Evolutionary conservation across 2,888 invertebrate genomes (phyloP).

Genomic region (Herminia tarsipennalis): DNA sequence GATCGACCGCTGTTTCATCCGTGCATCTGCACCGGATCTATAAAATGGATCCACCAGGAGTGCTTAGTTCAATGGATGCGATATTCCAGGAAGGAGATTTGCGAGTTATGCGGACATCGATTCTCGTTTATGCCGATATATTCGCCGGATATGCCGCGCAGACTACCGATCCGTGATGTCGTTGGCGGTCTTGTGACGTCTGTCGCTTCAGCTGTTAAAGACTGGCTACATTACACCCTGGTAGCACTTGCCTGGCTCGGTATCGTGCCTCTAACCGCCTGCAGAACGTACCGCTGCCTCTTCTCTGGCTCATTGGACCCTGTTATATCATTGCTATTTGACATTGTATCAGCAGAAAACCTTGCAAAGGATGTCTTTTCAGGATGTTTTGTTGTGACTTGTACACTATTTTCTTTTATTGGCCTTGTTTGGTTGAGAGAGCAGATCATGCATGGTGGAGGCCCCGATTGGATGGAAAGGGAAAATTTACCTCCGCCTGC

Average conservation of each 20-base stretch:
- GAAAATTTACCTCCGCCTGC: conserved; percentile 85
- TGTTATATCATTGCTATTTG: conserved; percentile 94
- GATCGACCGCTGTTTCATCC: conserved; percentile 99
- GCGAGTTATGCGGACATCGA: conserved; percentile 98
- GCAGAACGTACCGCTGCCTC: conserved; percentile 96
- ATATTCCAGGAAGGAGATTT: conserved; percentile 99
- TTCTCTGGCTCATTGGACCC: conserved; percentile 96
- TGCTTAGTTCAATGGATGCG: conserved; percentile 99
- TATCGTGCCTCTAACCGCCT: conserved; percentile 97
- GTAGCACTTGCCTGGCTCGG: conserved; percentile 99
- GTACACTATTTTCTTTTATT: conserved; percentile 98
- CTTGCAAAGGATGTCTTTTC: conserved; percentile 97
- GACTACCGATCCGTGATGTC: conserved; percentile 96
- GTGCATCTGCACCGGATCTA: conserved; percentile 99
- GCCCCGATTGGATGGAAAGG: conserved; percentile 97
- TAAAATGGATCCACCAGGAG: conserved; percentile 99
- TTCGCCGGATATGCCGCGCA: conserved; percentile 99
- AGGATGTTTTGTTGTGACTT: conserved; percentile 98
- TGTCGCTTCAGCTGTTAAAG: conserved; percentile 96
- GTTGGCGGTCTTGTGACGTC: conserved; percentile 95
- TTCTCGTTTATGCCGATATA: conserved; percentile 99
- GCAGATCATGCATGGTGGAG: conserved; percentile 98
- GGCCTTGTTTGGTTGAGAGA: conserved; percentile 98
- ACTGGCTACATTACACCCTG: conserved; percentile 98
- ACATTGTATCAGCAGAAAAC: conserved; percentile 97